phyloP scores from a whole-genome alignment of 2,797 vertebrate species.

The Enteromius trimaculatus region DNA sequence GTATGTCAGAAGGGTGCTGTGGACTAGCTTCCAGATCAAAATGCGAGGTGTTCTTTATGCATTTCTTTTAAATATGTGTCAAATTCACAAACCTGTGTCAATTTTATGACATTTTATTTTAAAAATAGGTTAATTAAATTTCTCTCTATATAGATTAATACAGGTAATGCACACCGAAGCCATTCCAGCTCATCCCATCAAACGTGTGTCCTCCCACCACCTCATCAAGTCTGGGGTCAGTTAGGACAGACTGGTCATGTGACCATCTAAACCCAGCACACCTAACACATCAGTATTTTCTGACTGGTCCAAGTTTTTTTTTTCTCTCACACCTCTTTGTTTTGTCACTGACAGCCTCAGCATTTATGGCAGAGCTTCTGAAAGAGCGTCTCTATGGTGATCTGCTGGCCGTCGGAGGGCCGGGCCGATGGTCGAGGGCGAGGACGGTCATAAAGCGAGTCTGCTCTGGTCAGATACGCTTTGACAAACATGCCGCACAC shows the following conservation, averaged over 20 bases:
- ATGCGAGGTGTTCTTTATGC: not conserved
- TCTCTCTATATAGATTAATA: not conserved
- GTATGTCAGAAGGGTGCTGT: conserved; percentile 26
- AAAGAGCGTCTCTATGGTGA: conserved; percentile 69
- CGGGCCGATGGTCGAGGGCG: conserved; percentile 78
- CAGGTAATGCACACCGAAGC: not conserved
- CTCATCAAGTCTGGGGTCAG: conserved; percentile 46
- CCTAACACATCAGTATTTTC: conserved; percentile 54
- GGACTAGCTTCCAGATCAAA: not conserved
- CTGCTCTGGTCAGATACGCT: conserved; percentile 83
- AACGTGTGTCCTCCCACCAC: conserved; percentile 39
- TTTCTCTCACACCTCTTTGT: conserved; percentile 75
- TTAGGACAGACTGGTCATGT: conserved; percentile 39
- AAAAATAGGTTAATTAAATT: not conserved
- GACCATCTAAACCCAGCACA: conserved; percentile 31
- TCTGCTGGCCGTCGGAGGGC: conserved; percentile 70
- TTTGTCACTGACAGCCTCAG: conserved; percentile 73
- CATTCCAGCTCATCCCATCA: not conserved
- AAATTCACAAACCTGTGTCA: no score
- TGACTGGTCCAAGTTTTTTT: conserved; percentile 66
- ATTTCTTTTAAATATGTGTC: no score
- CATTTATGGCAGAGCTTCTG: conserved; percentile 64
- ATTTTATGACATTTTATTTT: no score
- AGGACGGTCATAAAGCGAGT: conserved; percentile 77
- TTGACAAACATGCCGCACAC: conserved; percentile 73